Evolutionary conservation across 2,797 vertebrate species (phyloP), one percentile per base, ranked within the genome.

Genomic region (Hoplostethus mediterraneus): DNA sequence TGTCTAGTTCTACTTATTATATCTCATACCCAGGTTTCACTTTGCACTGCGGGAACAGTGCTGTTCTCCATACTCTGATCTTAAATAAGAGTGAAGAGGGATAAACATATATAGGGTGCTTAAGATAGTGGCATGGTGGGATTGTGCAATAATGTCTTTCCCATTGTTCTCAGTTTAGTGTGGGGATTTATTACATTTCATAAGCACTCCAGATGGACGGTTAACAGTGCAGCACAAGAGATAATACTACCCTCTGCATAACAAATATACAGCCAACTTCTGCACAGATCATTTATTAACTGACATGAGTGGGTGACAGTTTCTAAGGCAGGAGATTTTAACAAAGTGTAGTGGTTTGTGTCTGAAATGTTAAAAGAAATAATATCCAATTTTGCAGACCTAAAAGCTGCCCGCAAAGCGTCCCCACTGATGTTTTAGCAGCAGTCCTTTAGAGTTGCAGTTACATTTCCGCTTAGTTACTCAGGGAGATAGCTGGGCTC

Each of bases 401-500:
- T 75, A 38, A 66, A 63, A 58, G 59, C 71, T 81, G 82, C 64
- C 83, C 82, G 59, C 25, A 40, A 28, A 13, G 40, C 13, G 44
- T 21, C 28, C 52, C 17, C 10, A 53, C 21, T 53, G 8, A 53
- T 66, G 6, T 78, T 60, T 33, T 21, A 61, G 76, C 54, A 80
- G 44, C 76, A 80, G 84, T 45, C 45, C 52, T 76, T 47, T 31
- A 67, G 81, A 79, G 83, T 80, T 89, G 89, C 76, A 81, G 81
- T 78, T 70, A 68, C 59, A 60, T 85, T 90, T 85, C 81, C 54
- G 59, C 82, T 85, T 84, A 84, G 82, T 92, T 90, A 88, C 94
- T 95, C 94, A 94, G 94, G 94, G 94, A 95, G 94, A 94, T 94
- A 93, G 92, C 92, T 94, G 90, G 92, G 91, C 93, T 94, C 93